Evolutionary conservation across 2,888 invertebrate genomes (phyloP), one percentile per base, ranked within the genome.

Genomic region (Limenitis camilla): DNA sequence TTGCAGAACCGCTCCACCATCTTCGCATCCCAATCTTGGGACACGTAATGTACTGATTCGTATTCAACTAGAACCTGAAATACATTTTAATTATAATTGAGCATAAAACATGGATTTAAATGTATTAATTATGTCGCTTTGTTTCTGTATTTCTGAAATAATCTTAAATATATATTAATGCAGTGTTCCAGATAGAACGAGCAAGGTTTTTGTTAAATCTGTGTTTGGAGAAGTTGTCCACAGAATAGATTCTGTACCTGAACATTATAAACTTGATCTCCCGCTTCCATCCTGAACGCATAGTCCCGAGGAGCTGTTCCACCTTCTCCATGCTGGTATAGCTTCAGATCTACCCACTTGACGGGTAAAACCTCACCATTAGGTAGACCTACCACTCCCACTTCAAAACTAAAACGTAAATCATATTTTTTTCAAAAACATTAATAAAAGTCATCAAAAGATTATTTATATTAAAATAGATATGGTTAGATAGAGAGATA

Each of bases 321-420:
- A 33, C 85, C 86, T 69, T 93, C 93, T 0, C 93, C 93, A 62
- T 92, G 91, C 45, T 92, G 89, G 68, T 92, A 92, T 5, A 93
- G 73, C 56, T 89, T 78, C 51, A 93, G 76, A 59, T 92, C 91
- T 39, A 91, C 90, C 71, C 88, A 87, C 50, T 91, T 88, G 4
- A 93, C 81, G 0, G 92, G 88, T 42, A 88, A 64, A 2, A 91
- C 74, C 1, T 81, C 71, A 0, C 90, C 90, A 42, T 81, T 76
- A 0, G 89, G 79, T 0, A 88, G 74, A 30, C 89, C 89, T 19
- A 93, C 74, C 59, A 89, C 89, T 9, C 94, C 94, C 27, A 90
- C 87, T 71, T 93, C 92, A 54, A 64, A 36, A 42, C 62, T 62
- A 43, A n/a, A 61, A 52, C 38, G 28, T 28, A 7, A 1, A 32